A percentile compares a stretch with the other conserved stretches of the same genome.
phyloP scores from a whole-genome alignment of 1,140 invertebrate species.

The Hypsibius dujardini region DNA sequence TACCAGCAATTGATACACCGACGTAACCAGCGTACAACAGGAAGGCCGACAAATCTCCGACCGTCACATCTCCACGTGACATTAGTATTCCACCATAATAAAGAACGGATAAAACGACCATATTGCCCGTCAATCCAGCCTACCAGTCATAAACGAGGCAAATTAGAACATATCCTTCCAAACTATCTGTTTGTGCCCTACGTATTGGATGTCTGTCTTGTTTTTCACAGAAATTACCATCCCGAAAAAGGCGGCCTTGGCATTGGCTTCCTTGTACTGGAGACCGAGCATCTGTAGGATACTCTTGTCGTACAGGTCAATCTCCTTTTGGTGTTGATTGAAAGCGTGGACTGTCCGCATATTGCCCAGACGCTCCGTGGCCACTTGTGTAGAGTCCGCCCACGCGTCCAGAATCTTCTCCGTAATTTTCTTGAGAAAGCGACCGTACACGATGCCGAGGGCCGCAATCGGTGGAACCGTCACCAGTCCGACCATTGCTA shows the following conservation, averaged over 20 bases:
- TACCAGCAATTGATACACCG: conserved; percentile 57
- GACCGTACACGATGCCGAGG: conserved; percentile 69
- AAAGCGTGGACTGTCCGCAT: conserved; percentile 85
- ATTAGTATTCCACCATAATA: conserved; percentile 84
- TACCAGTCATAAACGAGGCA: conserved; percentile 32
- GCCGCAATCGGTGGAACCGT: conserved; percentile 72
- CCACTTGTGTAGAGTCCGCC: conserved; percentile 56
- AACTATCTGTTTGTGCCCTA: neutral
- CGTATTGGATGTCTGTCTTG: conserved; percentile 1
- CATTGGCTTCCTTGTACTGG: conserved; percentile 67
- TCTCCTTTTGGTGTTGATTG: conserved; percentile 62
- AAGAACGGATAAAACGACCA: conserved; percentile 71
- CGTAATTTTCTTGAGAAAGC: conserved; percentile 67
- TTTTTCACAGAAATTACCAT: conserved; percentile 43
- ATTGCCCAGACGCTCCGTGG: conserved; percentile 80
- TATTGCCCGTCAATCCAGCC: conserved; percentile 80
- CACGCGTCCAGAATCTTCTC: conserved; percentile 61
- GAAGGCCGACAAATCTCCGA: conserved; percentile 76
- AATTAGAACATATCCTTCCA: conserved; percentile 17
- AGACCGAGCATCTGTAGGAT: conserved; percentile 55
- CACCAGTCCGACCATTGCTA: conserved; percentile 61
- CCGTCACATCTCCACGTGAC: conserved; percentile 54
- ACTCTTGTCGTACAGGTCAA: conserved; percentile 46
- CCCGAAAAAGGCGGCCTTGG: conserved; percentile 73
- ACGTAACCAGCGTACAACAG: conserved; percentile 79